phyloP scores from a whole-genome alignment of 2,113 vertebrate genomes.

The Pseudorectes ferrugineus region DNA sequence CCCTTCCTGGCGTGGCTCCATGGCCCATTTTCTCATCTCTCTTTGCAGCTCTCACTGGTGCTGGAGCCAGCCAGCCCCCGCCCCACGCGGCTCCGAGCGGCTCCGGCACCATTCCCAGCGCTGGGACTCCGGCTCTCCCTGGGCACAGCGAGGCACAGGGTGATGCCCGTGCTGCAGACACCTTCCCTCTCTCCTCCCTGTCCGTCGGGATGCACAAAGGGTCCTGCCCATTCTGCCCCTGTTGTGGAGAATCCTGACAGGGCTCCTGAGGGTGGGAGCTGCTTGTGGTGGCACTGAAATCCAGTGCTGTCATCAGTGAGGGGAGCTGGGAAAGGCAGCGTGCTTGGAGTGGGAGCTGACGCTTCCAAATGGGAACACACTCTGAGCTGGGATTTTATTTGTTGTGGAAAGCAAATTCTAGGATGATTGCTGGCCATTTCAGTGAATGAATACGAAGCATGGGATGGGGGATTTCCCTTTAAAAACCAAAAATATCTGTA shows the following conservation, averaged over 20 bases:
- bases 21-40: not conserved
- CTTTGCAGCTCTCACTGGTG: not conserved
- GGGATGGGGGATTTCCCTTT: not conserved
- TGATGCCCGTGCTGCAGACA: not conserved
- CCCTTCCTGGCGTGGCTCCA: not conserved
- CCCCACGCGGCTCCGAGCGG: fast-evolving
- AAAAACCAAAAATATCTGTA: not conserved
- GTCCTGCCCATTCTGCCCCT: not conserved
- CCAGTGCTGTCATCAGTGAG: fast-evolving
- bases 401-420: not conserved
- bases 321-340: not conserved
- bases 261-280: not conserved
- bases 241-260: fast-evolving
- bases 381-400: not conserved
- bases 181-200: not conserved
- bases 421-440: not conserved
- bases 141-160: not conserved
- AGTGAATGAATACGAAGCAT: not conserved
- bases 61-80: not conserved
- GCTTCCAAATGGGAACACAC: fast-evolving
- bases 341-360: not conserved
- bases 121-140: fast-evolving
- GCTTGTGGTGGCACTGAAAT: fast-evolving
- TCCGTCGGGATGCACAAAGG: not conserved
- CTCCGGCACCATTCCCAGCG: fast-evolving